phyloP scores from a whole-genome alignment of 2,113 vertebrate species.

The Pipa parva region DNA sequence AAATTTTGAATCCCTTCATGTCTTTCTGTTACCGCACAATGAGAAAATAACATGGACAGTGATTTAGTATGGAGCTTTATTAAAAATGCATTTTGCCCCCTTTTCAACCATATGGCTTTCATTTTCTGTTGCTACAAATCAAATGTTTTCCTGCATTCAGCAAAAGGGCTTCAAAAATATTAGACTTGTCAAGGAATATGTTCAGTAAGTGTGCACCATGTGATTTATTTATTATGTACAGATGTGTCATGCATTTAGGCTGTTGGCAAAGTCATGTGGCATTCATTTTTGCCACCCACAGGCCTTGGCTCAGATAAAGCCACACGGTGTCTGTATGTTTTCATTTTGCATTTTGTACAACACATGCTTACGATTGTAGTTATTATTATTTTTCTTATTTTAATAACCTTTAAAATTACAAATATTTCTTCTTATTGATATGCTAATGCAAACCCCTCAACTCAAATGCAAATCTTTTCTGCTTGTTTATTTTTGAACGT shows the following conservation, averaged over 20 bases:
- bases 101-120: not conserved
- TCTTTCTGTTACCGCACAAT: too few species aligned
- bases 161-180: not conserved
- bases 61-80: too few species aligned
- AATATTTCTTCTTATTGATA: not conserved
- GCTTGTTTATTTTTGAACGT: too few species aligned
- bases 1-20: too few species aligned
- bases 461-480: too few species aligned
- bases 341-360: not conserved
- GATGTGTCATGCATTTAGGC: conserved; percentile 4
- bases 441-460: too few species aligned
- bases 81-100: not conserved
- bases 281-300: conserved; percentile 6
- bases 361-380: too few species aligned
- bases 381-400: not conserved
- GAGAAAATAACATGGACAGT: too few species aligned
- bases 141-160: not conserved
- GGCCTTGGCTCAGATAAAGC: not conserved
- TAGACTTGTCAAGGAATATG: conserved; percentile 2
- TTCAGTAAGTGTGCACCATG: not conserved
- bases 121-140: not conserved
- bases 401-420: not conserved
- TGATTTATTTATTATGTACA: conserved; percentile 10
- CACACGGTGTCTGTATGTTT: not conserved
- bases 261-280: conserved; percentile 11